Percentiles rank a stretch among this genome's conserved stretches.
Conservation (phyloP, 92 coral and sea anemone species). For the Bergia sp. region DNA sequence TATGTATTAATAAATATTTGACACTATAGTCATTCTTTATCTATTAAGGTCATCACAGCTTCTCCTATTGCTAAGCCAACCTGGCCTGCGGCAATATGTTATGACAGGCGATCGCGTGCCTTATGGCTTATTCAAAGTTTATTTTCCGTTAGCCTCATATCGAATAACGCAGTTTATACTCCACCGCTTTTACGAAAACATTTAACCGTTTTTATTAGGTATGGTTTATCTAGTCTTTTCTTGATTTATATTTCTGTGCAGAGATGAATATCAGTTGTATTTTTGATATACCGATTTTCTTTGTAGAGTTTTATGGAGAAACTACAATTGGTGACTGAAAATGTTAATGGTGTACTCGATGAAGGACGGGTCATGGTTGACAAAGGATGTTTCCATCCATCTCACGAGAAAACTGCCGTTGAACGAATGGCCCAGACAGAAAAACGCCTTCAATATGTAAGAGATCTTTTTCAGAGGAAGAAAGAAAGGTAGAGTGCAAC, state of each 20-base stretch:
- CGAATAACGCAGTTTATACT: neutral
- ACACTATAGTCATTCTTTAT: too few species aligned
- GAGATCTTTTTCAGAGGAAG: constrained; percentile 21
- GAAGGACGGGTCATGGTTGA: constrained; percentile 15
- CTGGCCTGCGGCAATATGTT: too few species aligned
- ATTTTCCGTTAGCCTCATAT: neutral
- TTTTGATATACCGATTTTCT: neutral
- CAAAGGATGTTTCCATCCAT: neutral
- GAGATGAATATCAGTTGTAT: too few species aligned
- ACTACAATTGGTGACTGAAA: neutral
- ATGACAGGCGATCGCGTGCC: too few species aligned
- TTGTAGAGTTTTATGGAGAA: constrained; percentile 18
- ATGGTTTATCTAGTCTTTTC: too few species aligned
- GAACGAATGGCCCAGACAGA: constrained; percentile 29
- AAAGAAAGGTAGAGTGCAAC: constrained; percentile 5
- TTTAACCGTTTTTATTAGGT: neutral
- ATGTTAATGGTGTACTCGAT: neutral
- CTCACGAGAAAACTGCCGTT: constrained; percentile 7
- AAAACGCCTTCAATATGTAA: constrained; percentile 8
- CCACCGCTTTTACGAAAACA: neutral
- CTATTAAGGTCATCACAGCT: too few species aligned
- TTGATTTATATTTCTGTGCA: neutral
- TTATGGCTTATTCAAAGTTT: too few species aligned
- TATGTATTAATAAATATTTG: too few species aligned
- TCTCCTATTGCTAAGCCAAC: too few species aligned